A percentile compares a stretch with the other conserved stretches of the same genome.
Conservation (phyloP, 2,888 invertebrate genomes). For the Seira sanloemensis region DNA sequence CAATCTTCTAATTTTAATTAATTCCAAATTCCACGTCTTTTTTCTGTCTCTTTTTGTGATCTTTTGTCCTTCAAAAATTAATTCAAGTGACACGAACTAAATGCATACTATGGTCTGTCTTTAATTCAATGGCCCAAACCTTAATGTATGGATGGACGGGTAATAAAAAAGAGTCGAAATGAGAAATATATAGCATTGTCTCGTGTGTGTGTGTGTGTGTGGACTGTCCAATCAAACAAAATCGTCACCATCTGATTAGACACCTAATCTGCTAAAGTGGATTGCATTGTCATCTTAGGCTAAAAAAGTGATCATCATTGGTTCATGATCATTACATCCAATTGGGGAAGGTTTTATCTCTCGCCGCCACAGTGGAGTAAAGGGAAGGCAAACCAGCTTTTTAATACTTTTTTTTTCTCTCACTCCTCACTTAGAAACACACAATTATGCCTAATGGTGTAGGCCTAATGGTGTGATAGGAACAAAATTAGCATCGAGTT, state of each 20-base stretch:
- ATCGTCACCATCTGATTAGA: constrained; percentile 13
- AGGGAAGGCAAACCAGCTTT: constrained; percentile 51
- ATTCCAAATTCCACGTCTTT: constrained; percentile 39
- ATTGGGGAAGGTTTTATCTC: not conserved
- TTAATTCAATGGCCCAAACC: not conserved
- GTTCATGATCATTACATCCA: not conserved
- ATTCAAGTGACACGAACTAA: constrained; percentile 1
- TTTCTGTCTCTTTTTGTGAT: constrained; percentile 25
- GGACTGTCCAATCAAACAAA: not conserved
- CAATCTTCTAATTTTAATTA: not conserved
- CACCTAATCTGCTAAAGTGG: not conserved
- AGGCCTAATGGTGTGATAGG: no score
- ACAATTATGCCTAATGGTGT: no score
- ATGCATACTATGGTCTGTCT: not conserved
- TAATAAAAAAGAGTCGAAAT: not conserved
- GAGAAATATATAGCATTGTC: no score
- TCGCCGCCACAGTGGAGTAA: not conserved
- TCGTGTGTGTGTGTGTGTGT: no score
- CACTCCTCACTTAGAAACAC: no score
- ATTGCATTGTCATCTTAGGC: constrained; percentile 13
- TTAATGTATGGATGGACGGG: not conserved
- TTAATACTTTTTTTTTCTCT: no score
- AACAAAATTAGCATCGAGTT: not conserved
- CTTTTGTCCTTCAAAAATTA: constrained; percentile 40
- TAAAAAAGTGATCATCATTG: not conserved